These are phyloP conservation scores for Smithornis capensis DNA, from an alignment of 2,113 vertebrate species.

Conservation along the genomic window DNA sequence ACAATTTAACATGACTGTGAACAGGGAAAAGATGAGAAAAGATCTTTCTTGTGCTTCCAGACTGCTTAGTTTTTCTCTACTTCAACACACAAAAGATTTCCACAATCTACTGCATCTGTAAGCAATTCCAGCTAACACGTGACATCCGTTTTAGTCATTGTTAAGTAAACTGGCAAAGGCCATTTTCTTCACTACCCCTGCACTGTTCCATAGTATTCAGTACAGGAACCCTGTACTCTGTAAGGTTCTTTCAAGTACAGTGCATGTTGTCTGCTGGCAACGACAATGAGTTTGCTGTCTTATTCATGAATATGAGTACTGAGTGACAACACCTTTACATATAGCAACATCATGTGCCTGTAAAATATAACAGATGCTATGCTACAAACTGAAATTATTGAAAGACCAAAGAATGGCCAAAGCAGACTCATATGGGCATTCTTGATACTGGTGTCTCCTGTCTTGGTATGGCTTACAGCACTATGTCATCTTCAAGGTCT, in stretches of 20 bases:
- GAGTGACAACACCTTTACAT: neutral
- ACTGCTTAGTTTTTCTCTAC: neutral
- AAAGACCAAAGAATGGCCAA: neutral
- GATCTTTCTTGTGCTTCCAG: neutral
- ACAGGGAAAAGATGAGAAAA: neutral
- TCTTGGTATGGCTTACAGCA: neutral
- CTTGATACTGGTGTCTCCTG: neutral
- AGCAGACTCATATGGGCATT: neutral
- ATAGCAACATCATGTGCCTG: neutral
- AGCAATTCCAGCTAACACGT: neutral
- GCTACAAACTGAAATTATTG: neutral
- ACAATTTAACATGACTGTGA: neutral
- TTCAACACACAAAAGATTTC: neutral
- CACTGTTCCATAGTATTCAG: neutral
- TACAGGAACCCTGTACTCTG: neutral
- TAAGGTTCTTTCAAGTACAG: neutral
- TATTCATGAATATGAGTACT: neutral
- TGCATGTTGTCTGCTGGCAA: neutral
- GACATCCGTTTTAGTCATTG: neutral
- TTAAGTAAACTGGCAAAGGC: neutral
- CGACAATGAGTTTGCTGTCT: neutral
- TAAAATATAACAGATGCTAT: neutral
- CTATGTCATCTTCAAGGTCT: neutral
- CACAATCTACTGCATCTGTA: neutral
- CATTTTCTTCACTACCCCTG: neutral